Evolutionary conservation across 1,140 invertebrate genomes (phyloP), one percentile per base, ranked within the genome.

Genomic region (Caerostris darwini): DNA sequence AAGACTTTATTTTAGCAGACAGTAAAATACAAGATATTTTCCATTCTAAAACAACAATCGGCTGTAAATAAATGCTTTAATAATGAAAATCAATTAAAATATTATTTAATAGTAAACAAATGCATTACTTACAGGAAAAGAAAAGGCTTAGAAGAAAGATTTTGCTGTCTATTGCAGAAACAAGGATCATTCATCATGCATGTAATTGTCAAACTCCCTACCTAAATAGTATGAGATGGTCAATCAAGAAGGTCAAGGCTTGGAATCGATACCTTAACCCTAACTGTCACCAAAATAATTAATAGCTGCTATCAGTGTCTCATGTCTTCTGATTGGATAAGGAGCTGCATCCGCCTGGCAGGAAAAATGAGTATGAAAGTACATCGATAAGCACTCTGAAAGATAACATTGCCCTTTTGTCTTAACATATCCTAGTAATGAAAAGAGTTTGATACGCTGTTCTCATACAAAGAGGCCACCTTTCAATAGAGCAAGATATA

Each of bases 251-350:
- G 88, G 64, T 90, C 88, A 71, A 19, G 17, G n/a, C 64, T 12
- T n/a, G 12, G 10, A 77, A 90, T 90, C 88, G 67, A 90, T 90
- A 71, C 57, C 85, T 87, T 87, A 87, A 87, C 85, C 85, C 85
- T 64, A 10, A 61, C 88, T 90, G 88, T 77, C 64, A 90, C 17
- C 54, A 12, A 14, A 50, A 67, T 90, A 90, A 90, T 90, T 90
- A 90, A 90, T 90, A 90, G 88, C 88, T 34, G 53, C 56, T 69
- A 90, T 77, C 58, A 57, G 53, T 77, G 61, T 56, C 67, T 59
- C 54, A 17, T 90, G 67, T 90, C 88, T 87, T 64, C 58, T 61
- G 88, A 90, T 90, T 90, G 67, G 88, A 77, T 77, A 90, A 90
- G 88, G 61, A 90, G 86, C 86, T 85, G 14, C 57, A 57, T 85